These are phyloP conservation scores for Dissostichus mawsoni DNA, from an alignment of 2,113 vertebrate species.

Conservation along the genomic window DNA sequence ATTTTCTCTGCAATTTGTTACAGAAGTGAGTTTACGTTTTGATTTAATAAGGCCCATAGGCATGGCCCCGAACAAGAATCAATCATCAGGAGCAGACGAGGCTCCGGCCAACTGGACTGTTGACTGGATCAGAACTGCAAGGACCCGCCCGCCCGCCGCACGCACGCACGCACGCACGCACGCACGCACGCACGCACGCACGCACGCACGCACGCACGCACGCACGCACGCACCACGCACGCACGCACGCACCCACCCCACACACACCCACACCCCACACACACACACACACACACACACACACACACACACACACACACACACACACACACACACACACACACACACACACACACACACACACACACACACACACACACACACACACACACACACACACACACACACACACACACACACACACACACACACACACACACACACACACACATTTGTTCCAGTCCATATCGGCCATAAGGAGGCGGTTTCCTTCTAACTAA, in stretches of 20 bases:
- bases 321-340: neutral
- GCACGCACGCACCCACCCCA: neutral
- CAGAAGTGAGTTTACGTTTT: conserved; percentile 81
- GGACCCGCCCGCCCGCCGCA: neutral
- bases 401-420: neutral
- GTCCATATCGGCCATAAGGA: conserved; percentile 49
- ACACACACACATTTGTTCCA: conserved; percentile 23
- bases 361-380: neutral
- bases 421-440: neutral
- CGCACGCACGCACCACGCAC: neutral
- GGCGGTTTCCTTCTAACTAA: conserved; percentile 54
- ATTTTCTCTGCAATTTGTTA: conserved; percentile 81
- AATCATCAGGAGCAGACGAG: conserved; percentile 72
- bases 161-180: too few relatives aligned
- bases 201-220: neutral
- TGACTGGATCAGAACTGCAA: conserved; percentile 3
- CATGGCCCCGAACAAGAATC: conserved; percentile 80
- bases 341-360: neutral
- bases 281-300: too few relatives aligned
- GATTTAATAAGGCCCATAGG: conserved; percentile 83
- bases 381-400: neutral
- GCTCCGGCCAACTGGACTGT: conserved; percentile 53
- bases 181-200: too few relatives aligned
- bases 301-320: neutral
- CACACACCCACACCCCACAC: neutral